Percentiles rank a stretch among this genome's conserved stretches.
Evolutionary conservation across 2,113 vertebrate species (phyloP).

Genomic region (Elephas maximus): DNA sequence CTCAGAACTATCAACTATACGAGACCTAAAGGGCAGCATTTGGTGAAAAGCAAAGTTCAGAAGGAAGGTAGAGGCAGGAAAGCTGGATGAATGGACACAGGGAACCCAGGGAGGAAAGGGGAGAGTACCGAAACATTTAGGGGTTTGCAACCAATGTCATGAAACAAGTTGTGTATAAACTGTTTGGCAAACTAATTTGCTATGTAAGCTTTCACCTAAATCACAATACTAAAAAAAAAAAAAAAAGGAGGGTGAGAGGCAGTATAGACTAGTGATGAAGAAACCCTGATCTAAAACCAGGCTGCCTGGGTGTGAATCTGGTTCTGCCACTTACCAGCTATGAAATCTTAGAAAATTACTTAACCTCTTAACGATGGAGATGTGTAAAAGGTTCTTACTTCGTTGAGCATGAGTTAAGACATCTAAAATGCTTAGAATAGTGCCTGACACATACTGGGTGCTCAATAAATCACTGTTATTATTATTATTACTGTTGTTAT

Average conservation of each 20-base stretch:
- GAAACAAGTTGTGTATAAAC: no score
- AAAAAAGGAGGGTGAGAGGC: not conserved
- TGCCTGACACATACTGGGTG: not conserved
- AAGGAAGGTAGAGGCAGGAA: no score
- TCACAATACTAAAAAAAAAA: not conserved
- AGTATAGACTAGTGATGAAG: not conserved
- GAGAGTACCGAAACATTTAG: no score
- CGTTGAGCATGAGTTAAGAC: not conserved
- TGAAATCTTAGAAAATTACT: not conserved
- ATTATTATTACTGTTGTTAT: not conserved
- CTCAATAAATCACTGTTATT: not conserved
- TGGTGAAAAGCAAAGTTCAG: no score
- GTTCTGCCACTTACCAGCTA: not conserved
- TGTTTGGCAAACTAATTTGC: no score
- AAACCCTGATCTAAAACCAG: not conserved
- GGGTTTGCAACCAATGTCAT: no score
- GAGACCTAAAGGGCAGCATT: no score
- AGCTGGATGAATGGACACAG: no score
- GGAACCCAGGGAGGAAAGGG: no score
- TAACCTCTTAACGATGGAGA: not conserved
- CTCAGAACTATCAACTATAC: no score
- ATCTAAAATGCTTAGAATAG: not conserved
- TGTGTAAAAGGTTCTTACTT: not conserved
- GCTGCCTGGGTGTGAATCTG: not conserved
- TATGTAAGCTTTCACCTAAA: no score